Percentiles rank a stretch among this genome's conserved stretches.
These are phyloP conservation scores for Drosophila kuntzei DNA, from an alignment of 2,888 invertebrate genomes.

Conservation along the genomic window DNA sequence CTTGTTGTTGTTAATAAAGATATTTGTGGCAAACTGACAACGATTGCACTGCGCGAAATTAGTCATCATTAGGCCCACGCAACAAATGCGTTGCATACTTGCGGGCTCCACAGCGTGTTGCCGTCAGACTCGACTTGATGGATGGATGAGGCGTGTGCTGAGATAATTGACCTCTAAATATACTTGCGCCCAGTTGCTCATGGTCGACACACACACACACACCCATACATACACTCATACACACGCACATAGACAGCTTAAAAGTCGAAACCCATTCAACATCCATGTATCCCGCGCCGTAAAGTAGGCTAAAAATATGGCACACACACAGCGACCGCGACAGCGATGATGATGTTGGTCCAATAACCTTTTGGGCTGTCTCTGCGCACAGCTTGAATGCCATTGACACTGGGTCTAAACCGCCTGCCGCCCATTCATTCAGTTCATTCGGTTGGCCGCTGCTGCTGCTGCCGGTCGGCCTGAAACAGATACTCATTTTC, in stretches of 20 bases:
- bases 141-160: slow-evolving; percentile 51
- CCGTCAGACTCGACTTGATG: slow-evolving; percentile 60
- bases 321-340: slow-evolving; percentile 39
- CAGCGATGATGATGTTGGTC: slow-evolving; percentile 55
- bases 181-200: slow-evolving; percentile 50
- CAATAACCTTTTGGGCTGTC: slow-evolving; percentile 68
- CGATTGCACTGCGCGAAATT: slow-evolving; percentile 48
- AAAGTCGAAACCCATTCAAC: slow-evolving; percentile 46
- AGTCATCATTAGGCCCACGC: slow-evolving; percentile 60
- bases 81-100: slow-evolving; percentile 59
- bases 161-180: slow-evolving; percentile 76
- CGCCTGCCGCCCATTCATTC: slow-evolving; percentile 8
- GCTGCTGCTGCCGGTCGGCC: slow-evolving; percentile 41
- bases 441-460: slow-evolving; percentile 12
- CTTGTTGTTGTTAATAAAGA: slow-evolving; percentile 55
- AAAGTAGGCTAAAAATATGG: slow-evolving; percentile 79
- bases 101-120: slow-evolving; percentile 56
- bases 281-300: slow-evolving; percentile 52
- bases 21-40: slow-evolving; percentile 23
- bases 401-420: slow-evolving; percentile 65
- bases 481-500: slow-evolving; percentile 46
- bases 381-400: slow-evolving; percentile 51
- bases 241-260: slow-evolving; percentile 21
- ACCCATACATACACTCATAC: slow-evolving; percentile 12
- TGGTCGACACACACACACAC: slow-evolving; percentile 3